phyloP scores from a whole-genome alignment of 2,113 vertebrate species.

The Stegostoma tigrinum region DNA sequence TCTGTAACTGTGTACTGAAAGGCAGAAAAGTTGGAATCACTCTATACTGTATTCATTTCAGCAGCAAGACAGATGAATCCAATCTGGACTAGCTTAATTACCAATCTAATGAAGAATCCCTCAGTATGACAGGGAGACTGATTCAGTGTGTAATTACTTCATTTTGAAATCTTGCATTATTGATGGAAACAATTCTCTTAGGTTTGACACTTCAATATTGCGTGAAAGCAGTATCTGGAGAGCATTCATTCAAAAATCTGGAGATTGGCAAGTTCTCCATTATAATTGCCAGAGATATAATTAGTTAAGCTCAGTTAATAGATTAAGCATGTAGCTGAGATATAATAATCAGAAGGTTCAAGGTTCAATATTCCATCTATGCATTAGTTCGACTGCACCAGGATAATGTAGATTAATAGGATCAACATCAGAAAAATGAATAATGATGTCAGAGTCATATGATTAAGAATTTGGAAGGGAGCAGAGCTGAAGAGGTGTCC shows the following conservation, averaged over 20 bases:
- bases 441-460: too few relatives aligned
- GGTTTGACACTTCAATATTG: background rate
- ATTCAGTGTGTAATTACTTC: slow-evolving; percentile 19
- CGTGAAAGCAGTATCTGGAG: background rate
- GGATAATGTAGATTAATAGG: background rate
- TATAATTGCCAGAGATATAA: background rate
- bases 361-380: background rate
- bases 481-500: too few relatives aligned
- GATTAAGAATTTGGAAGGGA: background rate
- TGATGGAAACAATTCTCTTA: slow-evolving; percentile 8
- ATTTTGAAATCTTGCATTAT: slow-evolving; percentile 29
- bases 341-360: background rate
- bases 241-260: background rate
- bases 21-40: background rate
- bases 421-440: too few relatives aligned
- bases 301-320: background rate
- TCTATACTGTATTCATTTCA: background rate
- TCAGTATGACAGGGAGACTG: background rate
- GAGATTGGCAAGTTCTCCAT: background rate
- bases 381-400: background rate
- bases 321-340: background rate
- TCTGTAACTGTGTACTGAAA: background rate
- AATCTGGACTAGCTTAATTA: slow-evolving; percentile 3
- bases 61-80: background rate
- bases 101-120: background rate